A percentile compares a stretch with the other conserved stretches of the same genome.
phyloP scores from a whole-genome alignment of 2,888 invertebrate species.

The Parnassius apollo region DNA sequence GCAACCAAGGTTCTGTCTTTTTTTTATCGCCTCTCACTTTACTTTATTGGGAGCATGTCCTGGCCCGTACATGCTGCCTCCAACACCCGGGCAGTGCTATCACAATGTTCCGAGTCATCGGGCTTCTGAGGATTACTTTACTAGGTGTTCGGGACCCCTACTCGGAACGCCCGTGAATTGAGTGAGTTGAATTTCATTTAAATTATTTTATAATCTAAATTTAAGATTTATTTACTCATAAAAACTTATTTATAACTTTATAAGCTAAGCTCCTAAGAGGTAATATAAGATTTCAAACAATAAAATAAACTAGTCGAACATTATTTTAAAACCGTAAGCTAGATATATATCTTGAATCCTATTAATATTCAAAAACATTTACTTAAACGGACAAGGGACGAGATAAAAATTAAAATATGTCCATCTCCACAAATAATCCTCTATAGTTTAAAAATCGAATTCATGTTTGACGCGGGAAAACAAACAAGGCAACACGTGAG shows the following conservation, averaged over 20 bases:
- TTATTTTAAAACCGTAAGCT: slow-evolving; percentile 22
- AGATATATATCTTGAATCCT: slow-evolving; percentile 31
- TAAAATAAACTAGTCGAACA: not conserved
- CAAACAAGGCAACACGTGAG: slow-evolving; percentile 57
- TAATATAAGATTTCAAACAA: slow-evolving; percentile 2
- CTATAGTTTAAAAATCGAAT: slow-evolving; percentile 54
- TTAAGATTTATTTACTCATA: too few species aligned
- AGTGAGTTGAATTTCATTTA: too few species aligned
- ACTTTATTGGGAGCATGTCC: too few species aligned
- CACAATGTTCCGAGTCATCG: too few species aligned
- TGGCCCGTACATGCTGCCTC: too few species aligned
- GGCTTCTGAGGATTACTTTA: too few species aligned
- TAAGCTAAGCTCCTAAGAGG: not conserved
- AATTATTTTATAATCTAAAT: too few species aligned
- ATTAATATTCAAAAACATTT: slow-evolving; percentile 41
- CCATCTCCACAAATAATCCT: slow-evolving; percentile 42
- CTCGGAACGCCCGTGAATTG: too few species aligned
- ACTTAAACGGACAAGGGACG: slow-evolving; percentile 29
- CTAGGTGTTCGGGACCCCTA: too few species aligned
- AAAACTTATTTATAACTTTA: not conserved
- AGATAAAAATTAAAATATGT: slow-evolving; percentile 44
- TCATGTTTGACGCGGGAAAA: slow-evolving; percentile 60
- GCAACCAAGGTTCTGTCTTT: too few species aligned
- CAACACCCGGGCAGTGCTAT: too few species aligned
- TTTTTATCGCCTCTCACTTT: too few species aligned